Evolutionary conservation across 2,797 vertebrate genomes (phyloP).

Genomic region (Tapera naevia): DNA sequence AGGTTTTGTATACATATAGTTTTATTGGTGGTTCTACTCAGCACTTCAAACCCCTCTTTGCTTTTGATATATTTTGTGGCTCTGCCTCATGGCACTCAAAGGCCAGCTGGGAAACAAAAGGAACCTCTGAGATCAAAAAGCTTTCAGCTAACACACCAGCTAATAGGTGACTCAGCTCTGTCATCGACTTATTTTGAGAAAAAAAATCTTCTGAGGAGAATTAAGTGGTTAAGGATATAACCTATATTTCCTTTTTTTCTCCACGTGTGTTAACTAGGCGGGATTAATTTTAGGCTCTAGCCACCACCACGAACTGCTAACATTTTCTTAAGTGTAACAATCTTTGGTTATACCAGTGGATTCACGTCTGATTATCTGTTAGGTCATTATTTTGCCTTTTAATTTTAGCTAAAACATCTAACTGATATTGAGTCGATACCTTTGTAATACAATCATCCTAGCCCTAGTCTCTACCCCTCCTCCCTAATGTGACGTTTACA

Average conservation of each 20-base stretch:
- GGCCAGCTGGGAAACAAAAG: not conserved
- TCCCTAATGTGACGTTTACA: not conserved
- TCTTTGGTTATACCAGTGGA: not conserved
- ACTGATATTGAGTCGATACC: fast-evolving
- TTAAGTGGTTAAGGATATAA: not conserved
- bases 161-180: not conserved
- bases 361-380: not conserved
- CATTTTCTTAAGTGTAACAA: not conserved
- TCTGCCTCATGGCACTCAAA: not conserved
- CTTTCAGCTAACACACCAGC: not conserved
- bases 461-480: not conserved
- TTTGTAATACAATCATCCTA: not conserved
- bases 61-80: not conserved
- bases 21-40: not conserved
- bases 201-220: not conserved
- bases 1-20: not conserved
- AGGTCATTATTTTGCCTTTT: not conserved
- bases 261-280: fast-evolving
- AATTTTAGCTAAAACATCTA: not conserved
- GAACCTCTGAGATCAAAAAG: not conserved
- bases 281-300: not conserved
- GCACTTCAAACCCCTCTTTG: not conserved
- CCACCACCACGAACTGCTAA: not conserved
- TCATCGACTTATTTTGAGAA: not conserved
- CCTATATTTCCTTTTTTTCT: not conserved